Conservation (phyloP, 92 coral and sea anemone genomes). For the Siderastrea radians region DNA sequence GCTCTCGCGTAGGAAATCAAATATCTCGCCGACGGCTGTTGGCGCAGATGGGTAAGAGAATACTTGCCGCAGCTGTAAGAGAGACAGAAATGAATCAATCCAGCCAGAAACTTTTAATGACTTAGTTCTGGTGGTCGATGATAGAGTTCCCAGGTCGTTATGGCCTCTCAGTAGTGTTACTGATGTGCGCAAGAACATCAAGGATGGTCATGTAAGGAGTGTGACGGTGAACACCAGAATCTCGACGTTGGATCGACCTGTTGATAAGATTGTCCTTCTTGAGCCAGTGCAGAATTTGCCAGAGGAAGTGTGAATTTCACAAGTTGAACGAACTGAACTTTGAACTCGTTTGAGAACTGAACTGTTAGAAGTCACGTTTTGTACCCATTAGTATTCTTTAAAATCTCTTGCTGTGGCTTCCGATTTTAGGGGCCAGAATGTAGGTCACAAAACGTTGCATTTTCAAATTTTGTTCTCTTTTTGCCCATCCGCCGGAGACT, state of each 20-base stretch:
- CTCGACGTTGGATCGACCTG: not conserved
- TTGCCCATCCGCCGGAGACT: too few species aligned
- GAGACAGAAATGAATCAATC: slow-evolving; percentile 34
- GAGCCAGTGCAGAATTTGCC: slow-evolving; percentile 6
- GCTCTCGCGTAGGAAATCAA: slow-evolving; percentile 12
- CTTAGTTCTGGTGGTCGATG: slow-evolving; percentile 29
- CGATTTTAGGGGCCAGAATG: too few species aligned
- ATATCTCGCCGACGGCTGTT: slow-evolving; percentile 13
- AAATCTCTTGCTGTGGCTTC: not conserved
- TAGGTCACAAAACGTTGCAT: too few species aligned
- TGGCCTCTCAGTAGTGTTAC: slow-evolving; percentile 38
- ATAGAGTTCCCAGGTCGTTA: slow-evolving; percentile 1
- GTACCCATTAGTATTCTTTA: not conserved
- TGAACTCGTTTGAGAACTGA: not conserved
- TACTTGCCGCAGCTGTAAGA: slow-evolving; percentile 36
- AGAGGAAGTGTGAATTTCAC: not conserved
- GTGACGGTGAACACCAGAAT: slow-evolving; percentile 22
- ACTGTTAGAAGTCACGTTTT: not conserved
- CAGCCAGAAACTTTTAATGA: slow-evolving; percentile 34
- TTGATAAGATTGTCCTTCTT: slow-evolving; percentile 30
- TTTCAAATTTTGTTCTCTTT: too few species aligned
- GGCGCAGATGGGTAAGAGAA: slow-evolving; percentile 29
- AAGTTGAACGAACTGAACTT: slow-evolving; percentile 19
- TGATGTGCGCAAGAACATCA: slow-evolving; percentile 6
- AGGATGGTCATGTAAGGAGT: slow-evolving; percentile 24